phyloP scores from a whole-genome alignment of 2,888 invertebrate species.

The Stegana nigrithorax region DNA sequence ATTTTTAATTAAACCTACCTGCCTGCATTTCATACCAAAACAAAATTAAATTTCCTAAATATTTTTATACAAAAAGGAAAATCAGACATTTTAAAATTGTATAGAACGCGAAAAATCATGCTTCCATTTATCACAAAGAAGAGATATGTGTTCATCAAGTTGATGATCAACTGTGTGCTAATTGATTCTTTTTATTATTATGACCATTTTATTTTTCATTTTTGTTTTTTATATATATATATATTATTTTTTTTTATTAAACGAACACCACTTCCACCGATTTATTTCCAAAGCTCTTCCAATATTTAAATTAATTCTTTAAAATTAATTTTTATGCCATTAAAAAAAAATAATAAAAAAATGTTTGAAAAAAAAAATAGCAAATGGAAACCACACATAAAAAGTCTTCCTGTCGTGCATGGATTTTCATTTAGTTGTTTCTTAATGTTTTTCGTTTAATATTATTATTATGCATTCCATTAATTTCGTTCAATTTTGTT shows the following conservation, averaged over 20 bases:
- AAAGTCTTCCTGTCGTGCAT: conserved; percentile 1
- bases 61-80: background rate
- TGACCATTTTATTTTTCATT: conserved; percentile 59
- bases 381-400: background rate
- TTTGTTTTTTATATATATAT: conserved; percentile 38
- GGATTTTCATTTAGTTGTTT: background rate
- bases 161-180: conserved; percentile 28
- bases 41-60: conserved; percentile 1
- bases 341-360: background rate
- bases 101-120: conserved; percentile 54
- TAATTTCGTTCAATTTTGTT: conserved; percentile 40
- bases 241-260: conserved; percentile 27
- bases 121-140: conserved; percentile 49
- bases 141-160: conserved; percentile 28
- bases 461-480: conserved; percentile 10
- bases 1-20: too few relatives aligned
- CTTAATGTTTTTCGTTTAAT: background rate
- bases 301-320: too few relatives aligned
- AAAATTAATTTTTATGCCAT: conserved; percentile 10
- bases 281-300: conserved; percentile 59
- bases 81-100: conserved; percentile 35
- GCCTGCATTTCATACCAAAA: too few relatives aligned
- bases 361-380: too few relatives aligned
- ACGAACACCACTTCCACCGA: conserved; percentile 54
- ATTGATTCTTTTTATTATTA: too few relatives aligned